A percentile compares a stretch with the other conserved stretches of the same genome.
phyloP scores from a whole-genome alignment of 2,888 invertebrate genomes.

The Eupsilia transversa region DNA sequence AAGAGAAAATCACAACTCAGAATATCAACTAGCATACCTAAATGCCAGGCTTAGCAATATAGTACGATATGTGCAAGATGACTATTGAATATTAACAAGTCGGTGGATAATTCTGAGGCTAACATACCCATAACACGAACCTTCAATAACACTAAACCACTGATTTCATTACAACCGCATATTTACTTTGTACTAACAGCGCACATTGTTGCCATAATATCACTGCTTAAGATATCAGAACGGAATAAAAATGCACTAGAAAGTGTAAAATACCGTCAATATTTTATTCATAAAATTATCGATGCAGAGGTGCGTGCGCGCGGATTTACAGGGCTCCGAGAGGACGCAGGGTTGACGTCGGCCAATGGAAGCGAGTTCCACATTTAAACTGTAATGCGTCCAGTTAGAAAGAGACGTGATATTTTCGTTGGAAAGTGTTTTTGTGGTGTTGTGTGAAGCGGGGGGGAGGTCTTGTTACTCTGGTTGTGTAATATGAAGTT shows the following conservation, averaged over 20 bases:
- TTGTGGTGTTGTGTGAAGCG: slow-evolving; percentile 58
- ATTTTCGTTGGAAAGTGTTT: slow-evolving; percentile 64
- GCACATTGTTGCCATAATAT: slow-evolving; percentile 82
- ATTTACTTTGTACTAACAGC: slow-evolving; percentile 73
- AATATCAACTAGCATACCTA: slow-evolving; percentile 40
- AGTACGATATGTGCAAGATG: slow-evolving; percentile 44
- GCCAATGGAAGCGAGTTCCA: slow-evolving; percentile 80
- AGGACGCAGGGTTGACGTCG: slow-evolving; percentile 68
- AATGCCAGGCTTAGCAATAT: slow-evolving; percentile 51
- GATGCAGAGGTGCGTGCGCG: slow-evolving; percentile 69
- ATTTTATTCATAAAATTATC: slow-evolving; percentile 80
- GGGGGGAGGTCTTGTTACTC: slow-evolving; percentile 70
- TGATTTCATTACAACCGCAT: slow-evolving; percentile 81
- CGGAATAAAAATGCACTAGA: slow-evolving; percentile 73
- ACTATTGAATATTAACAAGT: slow-evolving; percentile 71
- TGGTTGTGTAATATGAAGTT: slow-evolving; percentile 86
- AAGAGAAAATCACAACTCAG: slow-evolving; percentile 36
- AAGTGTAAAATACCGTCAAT: slow-evolving; percentile 80
- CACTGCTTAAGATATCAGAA: slow-evolving; percentile 81
- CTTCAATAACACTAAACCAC: slow-evolving; percentile 80
- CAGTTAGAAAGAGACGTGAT: slow-evolving; percentile 72
- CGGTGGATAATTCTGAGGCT: slow-evolving; percentile 64
- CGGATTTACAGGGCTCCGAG: slow-evolving; percentile 70
- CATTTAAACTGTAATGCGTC: slow-evolving; percentile 78
- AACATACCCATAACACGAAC: slow-evolving; percentile 74